Evolutionary conservation across 2,113 vertebrate genomes (phyloP).

Genomic region (Typhlomys cinereus): DNA sequence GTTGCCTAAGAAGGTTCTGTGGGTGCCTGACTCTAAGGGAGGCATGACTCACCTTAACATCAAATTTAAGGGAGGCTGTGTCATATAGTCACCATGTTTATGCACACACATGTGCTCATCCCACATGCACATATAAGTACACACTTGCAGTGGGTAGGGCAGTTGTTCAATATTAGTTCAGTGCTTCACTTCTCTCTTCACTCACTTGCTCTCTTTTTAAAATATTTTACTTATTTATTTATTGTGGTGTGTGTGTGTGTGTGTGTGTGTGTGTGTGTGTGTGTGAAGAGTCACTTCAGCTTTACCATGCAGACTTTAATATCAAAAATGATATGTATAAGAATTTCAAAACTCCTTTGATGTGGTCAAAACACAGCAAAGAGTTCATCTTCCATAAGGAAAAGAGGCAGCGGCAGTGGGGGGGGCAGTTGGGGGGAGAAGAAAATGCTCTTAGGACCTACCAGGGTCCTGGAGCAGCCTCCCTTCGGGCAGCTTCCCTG

Average conservation of each 20-base stretch:
- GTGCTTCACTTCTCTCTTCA: neutral
- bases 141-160: no score
- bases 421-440: rapidly evolving
- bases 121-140: neutral
- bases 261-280: no score
- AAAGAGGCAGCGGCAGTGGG: no score
- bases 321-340: neutral
- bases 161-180: no score
- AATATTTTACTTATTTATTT: no score
- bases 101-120: neutral
- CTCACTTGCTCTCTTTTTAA: neutral
- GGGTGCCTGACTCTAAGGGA: neutral
- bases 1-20: neutral
- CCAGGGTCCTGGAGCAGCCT: neutral
- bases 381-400: neutral
- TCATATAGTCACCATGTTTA: no score
- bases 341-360: neutral
- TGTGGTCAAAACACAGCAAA: neutral
- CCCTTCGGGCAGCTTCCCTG: neutral
- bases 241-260: no score
- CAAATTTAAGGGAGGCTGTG: neutral
- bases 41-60: neutral
- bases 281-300: neutral
- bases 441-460: no score
- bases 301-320: neutral